Conservation (phyloP, 2,113 vertebrate genomes). For the Vimba vimba region DNA sequence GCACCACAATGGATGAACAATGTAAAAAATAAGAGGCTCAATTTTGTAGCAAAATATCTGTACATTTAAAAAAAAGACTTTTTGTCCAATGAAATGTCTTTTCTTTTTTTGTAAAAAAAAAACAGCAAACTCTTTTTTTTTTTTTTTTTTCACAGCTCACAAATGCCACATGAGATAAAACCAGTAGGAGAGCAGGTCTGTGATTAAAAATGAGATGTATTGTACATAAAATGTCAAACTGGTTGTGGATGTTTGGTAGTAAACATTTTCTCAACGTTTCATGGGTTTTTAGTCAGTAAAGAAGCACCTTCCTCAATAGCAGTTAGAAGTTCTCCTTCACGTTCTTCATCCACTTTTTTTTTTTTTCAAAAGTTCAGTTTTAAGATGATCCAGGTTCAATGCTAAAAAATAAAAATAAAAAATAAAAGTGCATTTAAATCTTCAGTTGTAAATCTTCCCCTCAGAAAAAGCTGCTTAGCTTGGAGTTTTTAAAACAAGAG, state of each 20-base stretch:
- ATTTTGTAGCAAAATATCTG: conserved; percentile 65
- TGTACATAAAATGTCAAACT: conserved; percentile 39
- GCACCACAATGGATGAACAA: conserved; percentile 61
- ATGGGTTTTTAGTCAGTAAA: conserved; percentile 1
- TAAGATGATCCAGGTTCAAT: background rate
- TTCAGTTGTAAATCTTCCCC: conserved; percentile 34
- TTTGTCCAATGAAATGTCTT: conserved; percentile 47
- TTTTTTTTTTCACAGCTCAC: conserved; percentile 54
- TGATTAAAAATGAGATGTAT: conserved; percentile 37
- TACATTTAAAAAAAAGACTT: conserved; percentile 60
- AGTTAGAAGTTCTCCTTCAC: background rate
- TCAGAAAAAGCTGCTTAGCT: conserved; percentile 43
- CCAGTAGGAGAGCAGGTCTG: conserved; percentile 45
- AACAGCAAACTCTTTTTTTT: conserved; percentile 49
- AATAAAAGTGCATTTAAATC: conserved; percentile 59
- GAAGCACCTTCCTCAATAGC: conserved; percentile 20
- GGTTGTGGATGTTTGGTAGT: conserved; percentile 33
- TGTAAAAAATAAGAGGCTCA: conserved; percentile 63
- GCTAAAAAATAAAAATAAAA: conserved; percentile 22
- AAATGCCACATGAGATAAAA: conserved; percentile 50
- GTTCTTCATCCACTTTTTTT: background rate
- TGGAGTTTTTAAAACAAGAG: background rate
- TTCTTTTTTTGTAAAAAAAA: conserved; percentile 36
- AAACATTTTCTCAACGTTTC: conserved; percentile 30
- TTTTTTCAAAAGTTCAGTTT: conserved; percentile 24